phyloP scores from a whole-genome alignment of 2,888 invertebrate genomes.

The Diaprepes abbreviatus region DNA sequence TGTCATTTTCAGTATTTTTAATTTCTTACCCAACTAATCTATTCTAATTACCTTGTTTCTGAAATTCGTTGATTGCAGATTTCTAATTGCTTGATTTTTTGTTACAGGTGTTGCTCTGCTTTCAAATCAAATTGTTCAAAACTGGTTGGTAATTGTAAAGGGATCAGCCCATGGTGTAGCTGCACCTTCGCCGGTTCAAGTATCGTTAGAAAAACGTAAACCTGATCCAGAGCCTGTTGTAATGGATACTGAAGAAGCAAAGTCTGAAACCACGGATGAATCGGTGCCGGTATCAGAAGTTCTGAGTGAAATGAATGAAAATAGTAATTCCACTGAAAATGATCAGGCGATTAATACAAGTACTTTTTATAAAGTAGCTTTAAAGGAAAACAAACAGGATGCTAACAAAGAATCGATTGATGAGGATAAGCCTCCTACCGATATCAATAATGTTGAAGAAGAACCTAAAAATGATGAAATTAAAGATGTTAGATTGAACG shows the following conservation, averaged over 20 bases:
- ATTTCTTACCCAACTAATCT: too few species aligned
- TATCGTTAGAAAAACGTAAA: constrained; percentile 16
- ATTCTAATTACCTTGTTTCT: too few species aligned
- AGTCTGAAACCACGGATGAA: constrained; percentile 22
- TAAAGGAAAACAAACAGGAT: constrained; percentile 81
- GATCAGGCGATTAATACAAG: constrained; percentile 53
- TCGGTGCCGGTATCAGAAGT: constrained; percentile 23
- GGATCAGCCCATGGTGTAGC: constrained; percentile 69
- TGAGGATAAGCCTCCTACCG: constrained; percentile 9
- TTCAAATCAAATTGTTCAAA: constrained; percentile 86
- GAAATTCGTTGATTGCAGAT: too few species aligned
- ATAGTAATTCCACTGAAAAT: constrained; percentile 12
- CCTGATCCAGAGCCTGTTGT: not conserved
- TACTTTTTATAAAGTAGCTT: constrained; percentile 74
- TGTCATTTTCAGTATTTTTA: too few species aligned
- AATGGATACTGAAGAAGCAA: constrained; percentile 39
- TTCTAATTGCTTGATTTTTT: constrained; percentile 14
- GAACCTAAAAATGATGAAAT: constrained; percentile 37
- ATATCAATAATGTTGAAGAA: constrained; percentile 21
- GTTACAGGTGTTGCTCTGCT: constrained; percentile 66
- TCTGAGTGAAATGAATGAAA: constrained; percentile 39
- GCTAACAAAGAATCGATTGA: constrained; percentile 31
- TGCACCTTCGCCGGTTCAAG: constrained; percentile 1
- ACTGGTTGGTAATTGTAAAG: constrained; percentile 92
- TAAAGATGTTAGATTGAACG: constrained; percentile 35